Conservation (phyloP, 2,113 vertebrate genomes). For the human region DNA sequence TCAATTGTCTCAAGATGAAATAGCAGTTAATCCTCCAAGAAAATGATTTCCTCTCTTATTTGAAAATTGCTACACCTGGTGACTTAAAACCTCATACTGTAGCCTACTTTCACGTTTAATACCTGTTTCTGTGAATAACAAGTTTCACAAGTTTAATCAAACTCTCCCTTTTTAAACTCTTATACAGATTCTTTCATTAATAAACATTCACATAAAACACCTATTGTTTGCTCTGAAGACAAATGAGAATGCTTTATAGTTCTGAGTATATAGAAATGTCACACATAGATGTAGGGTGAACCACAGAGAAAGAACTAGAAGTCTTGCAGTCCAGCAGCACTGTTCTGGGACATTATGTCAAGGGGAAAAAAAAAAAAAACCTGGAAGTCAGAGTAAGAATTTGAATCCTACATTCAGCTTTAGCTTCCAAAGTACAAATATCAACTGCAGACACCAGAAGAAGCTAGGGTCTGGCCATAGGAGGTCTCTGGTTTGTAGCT, state of each 20-base stretch:
- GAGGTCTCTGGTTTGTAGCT: neutral
- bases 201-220: neutral
- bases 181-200: neutral
- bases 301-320: neutral
- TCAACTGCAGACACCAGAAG: neutral
- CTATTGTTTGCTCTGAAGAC: neutral
- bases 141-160: constrained; percentile 5
- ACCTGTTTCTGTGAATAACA: neutral
- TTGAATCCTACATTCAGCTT: neutral
- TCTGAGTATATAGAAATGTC: neutral
- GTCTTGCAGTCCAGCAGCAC: neutral
- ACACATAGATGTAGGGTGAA: neutral
- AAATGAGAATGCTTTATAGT: neutral
- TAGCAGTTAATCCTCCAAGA: neutral
- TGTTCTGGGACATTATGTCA: neutral
- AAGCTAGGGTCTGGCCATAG: neutral
- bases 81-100: neutral
- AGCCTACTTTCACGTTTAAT: neutral
- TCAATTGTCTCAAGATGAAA: neutral
- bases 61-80: neutral
- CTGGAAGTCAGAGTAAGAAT: neutral
- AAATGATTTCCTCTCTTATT: neutral
- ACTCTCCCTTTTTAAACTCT: neutral
- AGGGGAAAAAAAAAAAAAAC: neutral
- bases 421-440: neutral